Evolutionary conservation across 2,888 invertebrate species (phyloP).

Genomic region (Volucella inanis): DNA sequence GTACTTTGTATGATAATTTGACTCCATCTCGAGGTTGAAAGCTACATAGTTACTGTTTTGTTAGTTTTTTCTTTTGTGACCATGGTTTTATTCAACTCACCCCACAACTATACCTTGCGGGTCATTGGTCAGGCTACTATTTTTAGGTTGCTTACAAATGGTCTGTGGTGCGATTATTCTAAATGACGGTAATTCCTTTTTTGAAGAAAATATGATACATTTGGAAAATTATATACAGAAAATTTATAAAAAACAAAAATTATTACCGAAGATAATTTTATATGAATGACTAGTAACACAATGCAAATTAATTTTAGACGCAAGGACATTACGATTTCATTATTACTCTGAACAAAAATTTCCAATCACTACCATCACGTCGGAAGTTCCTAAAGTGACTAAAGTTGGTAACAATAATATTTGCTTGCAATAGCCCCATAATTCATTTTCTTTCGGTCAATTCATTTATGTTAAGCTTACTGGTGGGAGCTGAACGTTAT

Average conservation of each 20-base stretch:
- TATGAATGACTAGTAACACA: conserved; percentile 24
- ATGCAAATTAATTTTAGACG: conserved; percentile 51
- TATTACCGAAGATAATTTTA: conserved; percentile 43
- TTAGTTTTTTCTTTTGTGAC: conserved; percentile 22
- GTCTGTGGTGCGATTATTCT: conserved; percentile 76
- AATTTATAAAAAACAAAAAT: not conserved
- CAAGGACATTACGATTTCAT: conserved; percentile 68
- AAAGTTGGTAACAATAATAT: not conserved
- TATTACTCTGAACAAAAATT: conserved; percentile 12
- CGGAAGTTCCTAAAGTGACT: conserved; percentile 45
- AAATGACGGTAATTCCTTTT: conserved; percentile 71
- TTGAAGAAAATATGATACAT: not conserved
- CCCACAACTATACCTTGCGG: conserved; percentile 68
- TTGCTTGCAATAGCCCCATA: not conserved
- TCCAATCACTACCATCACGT: conserved; percentile 49
- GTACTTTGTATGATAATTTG: conserved; percentile 76
- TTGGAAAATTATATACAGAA: not conserved
- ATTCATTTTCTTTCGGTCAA: not conserved
- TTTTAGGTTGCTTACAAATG: conserved; percentile 73
- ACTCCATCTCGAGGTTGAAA: conserved; percentile 77
- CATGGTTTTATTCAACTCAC: conserved; percentile 47
- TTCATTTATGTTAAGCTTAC: too few relatives aligned
- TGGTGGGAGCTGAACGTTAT: too few relatives aligned
- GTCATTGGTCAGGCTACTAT: conserved; percentile 61
- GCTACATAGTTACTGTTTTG: conserved; percentile 19